Evolutionary conservation across 2,888 invertebrate genomes (phyloP).

Genomic region (Netelia fuscicornis): DNA sequence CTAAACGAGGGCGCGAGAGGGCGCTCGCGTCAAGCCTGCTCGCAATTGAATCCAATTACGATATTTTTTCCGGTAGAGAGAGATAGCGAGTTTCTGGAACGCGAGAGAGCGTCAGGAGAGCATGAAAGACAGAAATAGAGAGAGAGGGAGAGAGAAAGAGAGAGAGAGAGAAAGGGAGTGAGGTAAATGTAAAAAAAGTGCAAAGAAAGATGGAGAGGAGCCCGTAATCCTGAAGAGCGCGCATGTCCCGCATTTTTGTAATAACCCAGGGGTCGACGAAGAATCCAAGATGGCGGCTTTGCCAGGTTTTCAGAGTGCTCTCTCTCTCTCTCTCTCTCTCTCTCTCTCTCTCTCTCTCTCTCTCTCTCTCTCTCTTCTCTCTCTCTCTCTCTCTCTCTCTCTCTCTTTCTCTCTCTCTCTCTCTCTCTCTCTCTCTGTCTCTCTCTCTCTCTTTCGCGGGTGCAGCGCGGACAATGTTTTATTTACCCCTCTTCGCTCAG

Average conservation of each 20-base stretch:
- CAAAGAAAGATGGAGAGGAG: conserved; percentile 53
- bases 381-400: neutral
- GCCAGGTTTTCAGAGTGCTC: conserved; percentile 46
- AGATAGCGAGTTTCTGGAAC: conserved; percentile 19
- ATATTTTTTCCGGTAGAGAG: conserved; percentile 40
- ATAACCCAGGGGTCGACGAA: conserved; percentile 81
- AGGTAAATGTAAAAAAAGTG: conserved; percentile 53
- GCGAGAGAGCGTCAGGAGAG: conserved; percentile 2
- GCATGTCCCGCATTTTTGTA: conserved; percentile 77
- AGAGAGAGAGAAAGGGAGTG: too few relatives aligned
- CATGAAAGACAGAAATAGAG: conserved; percentile 11
- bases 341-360: neutral
- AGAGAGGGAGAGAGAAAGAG: neutral
- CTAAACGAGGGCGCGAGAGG: conserved; percentile 52
- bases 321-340: conserved; percentile 17
- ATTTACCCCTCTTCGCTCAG: conserved; percentile 66
- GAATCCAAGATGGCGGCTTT: conserved; percentile 82
- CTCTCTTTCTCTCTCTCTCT: conserved; percentile 23
- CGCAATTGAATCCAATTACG: conserved; percentile 57
- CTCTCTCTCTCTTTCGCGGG: conserved; percentile 11
- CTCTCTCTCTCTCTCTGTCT: neutral
- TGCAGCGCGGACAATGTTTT: conserved; percentile 65
- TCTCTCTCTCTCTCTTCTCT: conserved; percentile 13
- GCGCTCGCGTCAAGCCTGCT: conserved; percentile 44
- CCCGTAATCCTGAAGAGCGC: conserved; percentile 49